phyloP scores from a whole-genome alignment of 2,797 vertebrate species.

The Novumbra hubbsi region DNA sequence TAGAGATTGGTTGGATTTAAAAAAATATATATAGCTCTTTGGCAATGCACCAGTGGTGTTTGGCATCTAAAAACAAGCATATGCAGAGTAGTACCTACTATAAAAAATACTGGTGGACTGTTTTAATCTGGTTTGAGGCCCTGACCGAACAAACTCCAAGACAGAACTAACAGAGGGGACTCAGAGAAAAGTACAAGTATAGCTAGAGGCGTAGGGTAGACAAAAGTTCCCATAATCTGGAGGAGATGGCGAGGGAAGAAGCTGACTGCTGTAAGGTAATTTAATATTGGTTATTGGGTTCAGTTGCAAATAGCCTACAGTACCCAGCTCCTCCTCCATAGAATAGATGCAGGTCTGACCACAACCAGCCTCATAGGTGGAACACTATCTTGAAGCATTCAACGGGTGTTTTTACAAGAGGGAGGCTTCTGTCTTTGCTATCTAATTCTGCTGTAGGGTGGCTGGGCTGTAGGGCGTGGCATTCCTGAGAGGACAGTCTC shows the following conservation, averaged over 20 bases:
- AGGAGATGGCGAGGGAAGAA: neutral
- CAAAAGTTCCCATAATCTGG: neutral
- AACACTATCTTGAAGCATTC: conserved; percentile 1
- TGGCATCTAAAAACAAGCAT: no score
- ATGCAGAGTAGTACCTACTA: no score
- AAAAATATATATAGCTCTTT: no score
- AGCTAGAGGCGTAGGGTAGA: neutral
- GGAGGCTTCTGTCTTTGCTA: conserved; percentile 20
- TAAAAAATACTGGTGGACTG: no score
- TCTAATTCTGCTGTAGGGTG: conserved; percentile 2
- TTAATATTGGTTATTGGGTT: neutral
- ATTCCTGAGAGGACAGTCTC: neutral
- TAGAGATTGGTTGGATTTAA: neutral
- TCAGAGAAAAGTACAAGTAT: no score
- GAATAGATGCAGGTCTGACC: conserved; percentile 21
- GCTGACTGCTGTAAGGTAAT: neutral
- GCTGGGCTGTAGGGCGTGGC: neutral
- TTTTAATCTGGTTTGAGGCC: no score
- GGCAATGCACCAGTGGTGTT: no score
- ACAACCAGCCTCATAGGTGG: conserved; percentile 12
- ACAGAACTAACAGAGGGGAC: no score
- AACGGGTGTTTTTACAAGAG: conserved; percentile 9
- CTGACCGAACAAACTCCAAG: no score
- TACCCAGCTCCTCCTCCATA: neutral
- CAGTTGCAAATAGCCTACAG: neutral